These are phyloP conservation scores for Chaenodraco wilsoni DNA, from an alignment of 2,797 vertebrate species.

Conservation along the genomic window DNA sequence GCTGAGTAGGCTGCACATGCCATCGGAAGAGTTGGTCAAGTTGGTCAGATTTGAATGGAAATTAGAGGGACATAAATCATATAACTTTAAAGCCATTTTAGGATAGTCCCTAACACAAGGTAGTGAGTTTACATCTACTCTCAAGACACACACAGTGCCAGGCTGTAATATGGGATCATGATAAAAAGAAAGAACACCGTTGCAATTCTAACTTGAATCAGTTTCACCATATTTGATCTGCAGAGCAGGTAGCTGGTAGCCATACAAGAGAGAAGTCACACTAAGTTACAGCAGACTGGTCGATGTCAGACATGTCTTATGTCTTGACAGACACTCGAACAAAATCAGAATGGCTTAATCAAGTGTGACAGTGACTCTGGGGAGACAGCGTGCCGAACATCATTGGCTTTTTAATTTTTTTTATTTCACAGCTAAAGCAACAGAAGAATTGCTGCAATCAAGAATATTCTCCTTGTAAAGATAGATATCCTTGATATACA, in stretches of 20 bases:
- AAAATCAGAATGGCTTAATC: slow-evolving; percentile 17
- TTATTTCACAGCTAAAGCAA: slow-evolving; percentile 17
- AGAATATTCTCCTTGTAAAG: background rate
- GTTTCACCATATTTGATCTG: background rate
- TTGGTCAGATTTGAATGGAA: background rate
- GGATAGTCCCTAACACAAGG: background rate
- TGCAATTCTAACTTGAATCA: background rate
- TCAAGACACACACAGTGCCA: background rate
- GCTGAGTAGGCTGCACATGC: background rate
- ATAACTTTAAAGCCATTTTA: too few species aligned
- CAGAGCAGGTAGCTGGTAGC: slow-evolving; percentile 1
- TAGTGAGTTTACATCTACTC: background rate
- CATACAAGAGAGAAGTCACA: background rate
- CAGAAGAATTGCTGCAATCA: background rate
- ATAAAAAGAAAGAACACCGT: background rate
- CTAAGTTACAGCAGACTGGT: slow-evolving; percentile 24
- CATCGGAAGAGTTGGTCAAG: background rate
- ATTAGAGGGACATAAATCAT: background rate
- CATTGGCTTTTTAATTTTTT: background rate
- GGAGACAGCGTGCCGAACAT: slow-evolving; percentile 6
- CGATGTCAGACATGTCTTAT: slow-evolving; percentile 6
- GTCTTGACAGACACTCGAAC: slow-evolving; percentile 17
- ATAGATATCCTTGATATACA: background rate
- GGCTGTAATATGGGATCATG: background rate
- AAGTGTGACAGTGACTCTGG: slow-evolving; percentile 1